Conservation (phyloP, 2,888 invertebrate genomes). For the Schrankia costaestrigalis region DNA sequence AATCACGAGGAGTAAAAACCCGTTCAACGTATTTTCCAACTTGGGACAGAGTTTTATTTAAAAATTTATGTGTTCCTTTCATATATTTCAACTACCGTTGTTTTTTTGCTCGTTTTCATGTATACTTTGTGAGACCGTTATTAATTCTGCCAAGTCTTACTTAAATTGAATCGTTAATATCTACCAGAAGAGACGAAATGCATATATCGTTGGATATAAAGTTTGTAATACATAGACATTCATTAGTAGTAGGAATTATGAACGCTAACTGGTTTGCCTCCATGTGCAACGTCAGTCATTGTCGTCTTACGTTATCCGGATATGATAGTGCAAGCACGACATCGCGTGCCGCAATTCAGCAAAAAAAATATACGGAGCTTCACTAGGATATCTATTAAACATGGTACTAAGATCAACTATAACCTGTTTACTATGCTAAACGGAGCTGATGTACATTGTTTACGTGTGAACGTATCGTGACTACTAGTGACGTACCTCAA, state of each 20-base stretch:
- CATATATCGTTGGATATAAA: no score
- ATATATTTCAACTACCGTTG: no score
- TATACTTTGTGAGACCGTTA: not conserved
- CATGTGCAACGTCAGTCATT: constrained; percentile 38
- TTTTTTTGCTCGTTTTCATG: no score
- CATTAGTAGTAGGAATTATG: not conserved
- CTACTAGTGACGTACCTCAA: constrained; percentile 48
- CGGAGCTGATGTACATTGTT: constrained; percentile 49
- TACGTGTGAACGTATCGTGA: constrained; percentile 54
- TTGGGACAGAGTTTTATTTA: constrained; percentile 11
- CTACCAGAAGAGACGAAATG: no score
- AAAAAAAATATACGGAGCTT: constrained; percentile 51
- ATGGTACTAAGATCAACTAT: constrained; percentile 33
- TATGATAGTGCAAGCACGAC: constrained; percentile 21
- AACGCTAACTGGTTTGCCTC: constrained; percentile 21
- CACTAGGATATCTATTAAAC: constrained; percentile 58
- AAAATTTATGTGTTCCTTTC: constrained; percentile 9
- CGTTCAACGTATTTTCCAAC: constrained; percentile 43
- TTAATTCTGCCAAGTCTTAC: no score
- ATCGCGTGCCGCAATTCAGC: constrained; percentile 34
- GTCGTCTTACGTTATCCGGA: constrained; percentile 32
- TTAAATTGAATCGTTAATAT: no score
- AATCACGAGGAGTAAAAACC: constrained; percentile 49
- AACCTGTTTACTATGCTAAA: constrained; percentile 48
- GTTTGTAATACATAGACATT: not conserved